A percentile compares a stretch with the other conserved stretches of the same genome.
Evolutionary conservation across 2,888 invertebrate genomes (phyloP).

Genomic region (Rapana venosa): DNA sequence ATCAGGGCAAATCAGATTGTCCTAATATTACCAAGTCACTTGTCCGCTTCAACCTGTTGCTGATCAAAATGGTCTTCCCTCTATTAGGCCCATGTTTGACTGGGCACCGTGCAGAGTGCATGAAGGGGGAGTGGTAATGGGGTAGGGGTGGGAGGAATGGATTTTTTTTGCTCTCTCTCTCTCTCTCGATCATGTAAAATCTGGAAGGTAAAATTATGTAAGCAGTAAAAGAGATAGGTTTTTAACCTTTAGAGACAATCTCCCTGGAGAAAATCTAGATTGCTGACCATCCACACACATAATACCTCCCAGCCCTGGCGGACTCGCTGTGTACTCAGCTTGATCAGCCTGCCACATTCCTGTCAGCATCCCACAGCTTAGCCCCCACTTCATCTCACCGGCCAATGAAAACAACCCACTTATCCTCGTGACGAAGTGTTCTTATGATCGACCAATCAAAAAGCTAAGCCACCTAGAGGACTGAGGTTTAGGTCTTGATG

Average conservation of each 20-base stretch:
- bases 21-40: no score
- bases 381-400: slow-evolving; percentile 17
- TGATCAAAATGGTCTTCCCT: not conserved
- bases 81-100: not conserved
- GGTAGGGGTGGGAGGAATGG: not conserved
- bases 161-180: no score
- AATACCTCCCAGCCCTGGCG: not conserved
- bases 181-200: no score
- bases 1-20: no score
- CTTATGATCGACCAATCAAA: not conserved
- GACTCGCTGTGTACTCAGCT: not conserved
- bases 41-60: no score
- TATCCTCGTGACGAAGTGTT: not conserved
- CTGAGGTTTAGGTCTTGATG: no score
- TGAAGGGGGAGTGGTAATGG: not conserved
- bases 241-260: no score
- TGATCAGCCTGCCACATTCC: not conserved
- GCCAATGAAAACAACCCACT: not conserved
- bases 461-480: not conserved
- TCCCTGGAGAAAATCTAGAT: no score
- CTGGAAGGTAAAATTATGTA: no score
- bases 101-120: not conserved
- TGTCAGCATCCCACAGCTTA: slow-evolving; percentile 7
- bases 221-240: no score
- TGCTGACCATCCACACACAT: no score